A percentile compares a stretch with the other conserved stretches of the same genome.
phyloP scores from a whole-genome alignment of 2,888 invertebrate species.

The Cryptosula pallasiana region DNA sequence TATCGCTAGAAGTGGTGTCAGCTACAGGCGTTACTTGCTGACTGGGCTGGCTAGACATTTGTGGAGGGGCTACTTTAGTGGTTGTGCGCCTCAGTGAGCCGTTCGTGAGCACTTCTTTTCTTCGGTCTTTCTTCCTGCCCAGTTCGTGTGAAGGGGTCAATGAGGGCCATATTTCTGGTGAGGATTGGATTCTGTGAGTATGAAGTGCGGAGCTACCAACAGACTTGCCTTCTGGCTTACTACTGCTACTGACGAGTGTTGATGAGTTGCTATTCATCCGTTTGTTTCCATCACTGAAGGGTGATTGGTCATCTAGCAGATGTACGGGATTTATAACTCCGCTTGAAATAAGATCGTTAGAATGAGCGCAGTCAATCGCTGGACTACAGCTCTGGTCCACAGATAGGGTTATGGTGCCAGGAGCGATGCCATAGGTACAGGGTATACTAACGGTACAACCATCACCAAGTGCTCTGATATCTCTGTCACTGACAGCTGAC shows the following conservation, averaged over 20 bases:
- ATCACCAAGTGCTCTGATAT: not conserved
- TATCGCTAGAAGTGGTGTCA: too few species aligned
- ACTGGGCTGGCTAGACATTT: too few species aligned
- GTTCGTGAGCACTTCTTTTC: not conserved
- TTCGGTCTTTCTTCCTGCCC: not conserved
- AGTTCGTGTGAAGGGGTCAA: not conserved
- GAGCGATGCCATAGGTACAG: too few species aligned
- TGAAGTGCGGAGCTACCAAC: too few species aligned
- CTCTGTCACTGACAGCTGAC: not conserved
- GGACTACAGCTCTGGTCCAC: not conserved
- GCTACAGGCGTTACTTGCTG: too few species aligned
- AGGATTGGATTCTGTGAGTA: not conserved
- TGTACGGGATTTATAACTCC: not conserved
- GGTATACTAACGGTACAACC: too few species aligned
- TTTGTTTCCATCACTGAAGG: not conserved
- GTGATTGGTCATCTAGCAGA: not conserved
- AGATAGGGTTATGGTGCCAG: not conserved
- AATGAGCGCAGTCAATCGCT: not conserved
- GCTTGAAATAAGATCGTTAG: not conserved
- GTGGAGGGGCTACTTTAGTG: too few species aligned
- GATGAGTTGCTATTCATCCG: not conserved
- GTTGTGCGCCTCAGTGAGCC: not conserved
- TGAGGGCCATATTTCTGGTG: not conserved
- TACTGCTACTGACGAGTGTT: not conserved
- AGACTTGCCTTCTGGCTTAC: too few species aligned